phyloP scores from a whole-genome alignment of 92 coral and sea anemone species.

The Phenganax marumi region DNA sequence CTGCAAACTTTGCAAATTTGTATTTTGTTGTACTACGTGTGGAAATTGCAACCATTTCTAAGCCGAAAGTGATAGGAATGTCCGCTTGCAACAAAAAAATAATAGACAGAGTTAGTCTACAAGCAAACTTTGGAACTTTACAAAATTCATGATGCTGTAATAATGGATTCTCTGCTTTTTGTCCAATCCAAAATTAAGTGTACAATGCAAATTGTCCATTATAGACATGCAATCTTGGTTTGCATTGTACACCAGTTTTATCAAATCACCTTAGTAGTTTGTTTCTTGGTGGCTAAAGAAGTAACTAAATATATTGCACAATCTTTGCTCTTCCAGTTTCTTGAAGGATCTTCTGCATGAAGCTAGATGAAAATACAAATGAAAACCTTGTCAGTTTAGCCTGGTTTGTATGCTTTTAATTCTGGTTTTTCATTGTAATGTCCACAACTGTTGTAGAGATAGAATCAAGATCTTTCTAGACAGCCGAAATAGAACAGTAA shows the following conservation, averaged over 20 bases:
- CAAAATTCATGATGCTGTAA: too few species aligned
- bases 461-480: too few species aligned
- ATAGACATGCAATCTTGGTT: too few species aligned
- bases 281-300: conserved; percentile 89
- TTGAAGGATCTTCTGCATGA: conserved; percentile 65
- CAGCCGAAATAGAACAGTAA: background rate
- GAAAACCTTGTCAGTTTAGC: background rate
- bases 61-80: too few species aligned
- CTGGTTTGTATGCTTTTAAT: background rate
- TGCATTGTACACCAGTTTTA: background rate
- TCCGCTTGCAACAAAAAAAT: too few species aligned
- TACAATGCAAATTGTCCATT: background rate
- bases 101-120: too few species aligned
- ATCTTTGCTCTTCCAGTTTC: conserved; percentile 93
- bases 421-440: background rate
- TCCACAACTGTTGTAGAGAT: too few species aligned
- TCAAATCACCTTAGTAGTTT: conserved; percentile 83
- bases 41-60: too few species aligned
- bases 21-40: too few species aligned
- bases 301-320: conserved; percentile 93
- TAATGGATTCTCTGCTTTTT: too few species aligned
- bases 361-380: conserved; percentile 52
- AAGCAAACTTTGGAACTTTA: too few species aligned
- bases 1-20: too few species aligned
- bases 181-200: background rate